These are phyloP conservation scores for Piscicola geometra DNA, from an alignment of 2,888 invertebrate species.

Conservation along the genomic window DNA sequence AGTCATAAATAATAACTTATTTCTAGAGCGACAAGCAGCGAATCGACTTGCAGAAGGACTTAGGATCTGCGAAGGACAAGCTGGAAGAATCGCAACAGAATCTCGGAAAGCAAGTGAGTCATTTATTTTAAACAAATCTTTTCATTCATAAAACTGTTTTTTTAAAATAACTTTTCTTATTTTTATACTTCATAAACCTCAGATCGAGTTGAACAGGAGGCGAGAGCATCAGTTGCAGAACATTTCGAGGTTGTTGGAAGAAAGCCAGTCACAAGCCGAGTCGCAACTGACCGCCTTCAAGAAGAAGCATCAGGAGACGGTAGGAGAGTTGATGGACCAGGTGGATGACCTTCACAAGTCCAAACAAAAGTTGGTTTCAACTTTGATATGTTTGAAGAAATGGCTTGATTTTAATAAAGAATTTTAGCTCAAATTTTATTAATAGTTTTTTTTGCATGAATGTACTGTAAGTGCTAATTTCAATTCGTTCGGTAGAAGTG, in stretches of 20 bases:
- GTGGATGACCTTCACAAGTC: slow-evolving; percentile 96
- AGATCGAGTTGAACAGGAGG: slow-evolving; percentile 96
- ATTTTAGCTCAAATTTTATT: too few relatives aligned
- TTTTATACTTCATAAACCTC: background rate
- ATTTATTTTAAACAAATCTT: background rate
- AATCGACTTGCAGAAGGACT: slow-evolving; percentile 89
- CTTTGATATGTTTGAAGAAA: background rate
- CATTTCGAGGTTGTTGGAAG: slow-evolving; percentile 91
- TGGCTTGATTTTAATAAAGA: background rate
- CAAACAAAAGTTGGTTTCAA: slow-evolving; percentile 71
- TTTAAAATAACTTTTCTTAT: background rate
- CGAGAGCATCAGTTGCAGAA: slow-evolving; percentile 98
- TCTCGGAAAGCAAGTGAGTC: slow-evolving; percentile 64
- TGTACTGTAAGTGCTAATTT: background rate
- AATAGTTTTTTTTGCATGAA: background rate
- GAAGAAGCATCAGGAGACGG: slow-evolving; percentile 99
- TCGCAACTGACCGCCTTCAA: slow-evolving; percentile 89
- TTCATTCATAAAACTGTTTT: background rate
- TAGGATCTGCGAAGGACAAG: slow-evolving; percentile 68
- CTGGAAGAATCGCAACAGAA: slow-evolving; percentile 91
- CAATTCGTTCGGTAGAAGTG: slow-evolving; percentile 6
- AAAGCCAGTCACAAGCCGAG: slow-evolving; percentile 97
- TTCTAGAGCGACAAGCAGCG: slow-evolving; percentile 93
- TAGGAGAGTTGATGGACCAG: slow-evolving; percentile 98
- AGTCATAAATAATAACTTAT: too few relatives aligned